Base-by-base conservation (phyloP, 2,797 vertebrate genomes). In the Phyllotis vaccarum region DNA sequence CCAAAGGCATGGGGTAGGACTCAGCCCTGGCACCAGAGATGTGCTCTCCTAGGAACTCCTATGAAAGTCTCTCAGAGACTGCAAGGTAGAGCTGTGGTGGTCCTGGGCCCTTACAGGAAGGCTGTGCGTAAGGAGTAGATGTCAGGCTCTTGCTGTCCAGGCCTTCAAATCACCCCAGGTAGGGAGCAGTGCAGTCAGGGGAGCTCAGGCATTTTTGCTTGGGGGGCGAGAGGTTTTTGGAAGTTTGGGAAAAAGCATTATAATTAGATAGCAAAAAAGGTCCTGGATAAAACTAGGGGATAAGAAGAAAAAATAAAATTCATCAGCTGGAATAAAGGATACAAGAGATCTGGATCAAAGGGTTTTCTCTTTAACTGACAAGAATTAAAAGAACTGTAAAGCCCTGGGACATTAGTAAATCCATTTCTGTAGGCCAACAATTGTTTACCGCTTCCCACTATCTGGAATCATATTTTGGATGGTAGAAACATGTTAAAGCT, bases 371-470 rank as follows among this genome's bases (percentile, higher is more conserved):
- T 92, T 68, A 80, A 80, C 6, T 76, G 54, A 85, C 91, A 94
- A 94, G 76, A 74, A 64, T 70, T 90, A 94, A 66, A 94, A 93
- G 43, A 62, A 68, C 6, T 92, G 89, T 79, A 68, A 88, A 90
- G 74, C 86, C 52, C 86, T 22, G 29, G 19, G 60, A 46, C 21
- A 97, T 58, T 64, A 79, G 54, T 37, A 68, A 91, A 90, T 91
- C 3, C 49, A 76, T 60, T 88, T 76, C 74, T 93, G 72, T 49
- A 83, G 24, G 78, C 17, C 37, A 66, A 64, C 29, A 86, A 37
- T 62, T 89, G 68, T 82, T 91, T n/a, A 72, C 16, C 31, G 40
- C 52, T 82, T 76, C 49, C 43, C 60, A 54, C 60, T 70, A 68
- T 24, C 22, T 49, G 40, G 40, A 89, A 75, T 74, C 37, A 49